phyloP scores from a whole-genome alignment of 2,113 vertebrate species.

The Argyrosomus japonicus region DNA sequence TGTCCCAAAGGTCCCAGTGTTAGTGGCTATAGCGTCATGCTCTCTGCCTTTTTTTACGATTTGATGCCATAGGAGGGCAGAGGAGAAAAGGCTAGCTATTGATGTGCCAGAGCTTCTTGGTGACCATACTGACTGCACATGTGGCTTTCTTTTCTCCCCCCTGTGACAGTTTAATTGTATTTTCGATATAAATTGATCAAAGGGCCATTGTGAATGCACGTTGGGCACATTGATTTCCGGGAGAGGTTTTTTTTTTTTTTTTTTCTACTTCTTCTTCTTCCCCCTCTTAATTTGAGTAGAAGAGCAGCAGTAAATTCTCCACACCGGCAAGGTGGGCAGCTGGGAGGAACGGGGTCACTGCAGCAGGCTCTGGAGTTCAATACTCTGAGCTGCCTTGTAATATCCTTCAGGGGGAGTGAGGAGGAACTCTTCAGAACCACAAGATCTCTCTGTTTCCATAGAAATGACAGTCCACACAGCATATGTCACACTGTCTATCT shows the following conservation, averaged over 20 bases:
- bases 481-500: constrained; percentile 68
- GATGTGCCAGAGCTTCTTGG: constrained; percentile 59
- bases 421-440: constrained; percentile 58
- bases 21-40: constrained; percentile 57
- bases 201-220: constrained; percentile 70
- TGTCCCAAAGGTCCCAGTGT: constrained; percentile 13
- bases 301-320: constrained; percentile 69
- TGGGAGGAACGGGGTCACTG: constrained; percentile 58
- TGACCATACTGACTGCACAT: constrained; percentile 64
- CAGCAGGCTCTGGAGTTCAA: constrained; percentile 46
- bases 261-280: constrained; percentile 1
- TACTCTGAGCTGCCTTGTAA: constrained; percentile 55
- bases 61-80: constrained; percentile 58
- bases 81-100: constrained; percentile 65
- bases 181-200: constrained; percentile 81
- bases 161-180: constrained; percentile 78
- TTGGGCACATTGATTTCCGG: constrained; percentile 75
- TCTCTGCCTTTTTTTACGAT: constrained; percentile 58
- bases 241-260: constrained; percentile 57
- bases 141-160: constrained; percentile 65
- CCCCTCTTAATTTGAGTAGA: constrained; percentile 68
- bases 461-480: constrained; percentile 65
- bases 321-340: constrained; percentile 50
- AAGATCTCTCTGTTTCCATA: constrained; percentile 72
- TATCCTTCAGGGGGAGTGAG: constrained; percentile 51